Conservation (phyloP, 2,888 invertebrate species). For the Drosophila neonasuta region DNA sequence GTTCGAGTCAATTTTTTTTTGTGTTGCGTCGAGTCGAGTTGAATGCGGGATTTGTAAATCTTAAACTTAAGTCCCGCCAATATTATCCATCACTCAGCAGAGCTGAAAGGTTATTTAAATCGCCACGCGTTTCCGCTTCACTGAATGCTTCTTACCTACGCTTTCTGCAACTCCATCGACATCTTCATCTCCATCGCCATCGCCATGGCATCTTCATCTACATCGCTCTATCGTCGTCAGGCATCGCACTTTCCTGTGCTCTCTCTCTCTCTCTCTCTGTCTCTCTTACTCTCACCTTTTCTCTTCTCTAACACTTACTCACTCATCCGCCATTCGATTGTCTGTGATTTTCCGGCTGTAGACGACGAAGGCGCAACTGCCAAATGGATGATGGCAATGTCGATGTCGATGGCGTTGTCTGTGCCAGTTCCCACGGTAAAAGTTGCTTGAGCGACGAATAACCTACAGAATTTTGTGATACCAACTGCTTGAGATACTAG, state of each 20-base stretch:
- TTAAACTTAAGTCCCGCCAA: constrained; percentile 42
- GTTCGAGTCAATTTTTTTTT: constrained; percentile 23
- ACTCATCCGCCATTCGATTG: constrained; percentile 26
- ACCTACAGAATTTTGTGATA: constrained; percentile 22
- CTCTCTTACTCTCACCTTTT: too few species aligned
- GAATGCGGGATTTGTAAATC: constrained; percentile 37
- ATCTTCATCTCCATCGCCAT: neutral
- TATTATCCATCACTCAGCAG: constrained; percentile 55
- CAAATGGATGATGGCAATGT: neutral
- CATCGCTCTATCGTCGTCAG: neutral
- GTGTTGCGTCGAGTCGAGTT: neutral
- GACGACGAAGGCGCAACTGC: neutral
- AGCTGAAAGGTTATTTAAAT: constrained; percentile 59
- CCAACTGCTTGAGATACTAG: neutral
- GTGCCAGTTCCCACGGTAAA: constrained; percentile 12
- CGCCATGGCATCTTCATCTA: neutral
- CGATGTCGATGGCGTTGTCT: constrained; percentile 6
- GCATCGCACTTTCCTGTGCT: constrained; percentile 12
- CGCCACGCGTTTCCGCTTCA: constrained; percentile 55
- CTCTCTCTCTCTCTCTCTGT: neutral
- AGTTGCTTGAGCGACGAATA: constrained; percentile 19
- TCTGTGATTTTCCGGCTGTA: constrained; percentile 38
- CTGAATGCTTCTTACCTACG: constrained; percentile 30
- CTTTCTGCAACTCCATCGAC: neutral
- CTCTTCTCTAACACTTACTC: neutral